Evolutionary conservation across 1,140 invertebrate genomes (phyloP), one percentile per base, ranked within the genome.

Genomic region (Nomia melanderi): DNA sequence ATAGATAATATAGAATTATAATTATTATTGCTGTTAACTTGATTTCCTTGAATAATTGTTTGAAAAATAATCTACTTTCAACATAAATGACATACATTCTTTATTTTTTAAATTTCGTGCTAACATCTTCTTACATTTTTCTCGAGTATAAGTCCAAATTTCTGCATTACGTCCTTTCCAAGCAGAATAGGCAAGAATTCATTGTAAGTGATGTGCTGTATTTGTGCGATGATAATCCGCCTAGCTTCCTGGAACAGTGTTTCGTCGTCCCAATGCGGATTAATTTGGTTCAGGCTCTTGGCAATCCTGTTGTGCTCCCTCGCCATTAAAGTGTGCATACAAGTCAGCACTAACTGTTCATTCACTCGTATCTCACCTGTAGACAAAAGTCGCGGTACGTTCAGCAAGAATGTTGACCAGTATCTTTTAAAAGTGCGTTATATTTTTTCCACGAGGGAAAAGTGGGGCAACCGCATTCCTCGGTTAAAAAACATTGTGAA

Each of bases 211-310:
- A 99, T 96, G 85, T 99, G 97, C 90, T 99, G 98, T 63, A 98
- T 96, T 89, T 97, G 94, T 4, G 97, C 98, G 62, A 97, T 97
- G 62, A 96, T 95, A 84, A 99, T 98, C 56, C 97, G 94, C 78
- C 98, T 93, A 0, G 97, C 92, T 93, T 99, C 98, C 93, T 99
- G 97, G 93, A 96, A 99, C 0, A 99, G 88, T 0, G 95, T 98
- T 92, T 99, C 98, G 87, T 99, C 98, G 87, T 98, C 96, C 98
- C 98, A 98, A 87, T 98, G 97, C 2, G 97, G 97, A 92, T 99
- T 99, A 12, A 98, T 94, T 63, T 94, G 93, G 0, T 95, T 93
- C 41, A 98, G 90, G 29, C 93, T 96, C 64, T 94, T 94, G 1
- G 97, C 97, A 2, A 97, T 91, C 70, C 97, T 93, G 89, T 98